Base-by-base conservation (phyloP, 2,888 invertebrate species). In the Elgonia sp. region DNA sequence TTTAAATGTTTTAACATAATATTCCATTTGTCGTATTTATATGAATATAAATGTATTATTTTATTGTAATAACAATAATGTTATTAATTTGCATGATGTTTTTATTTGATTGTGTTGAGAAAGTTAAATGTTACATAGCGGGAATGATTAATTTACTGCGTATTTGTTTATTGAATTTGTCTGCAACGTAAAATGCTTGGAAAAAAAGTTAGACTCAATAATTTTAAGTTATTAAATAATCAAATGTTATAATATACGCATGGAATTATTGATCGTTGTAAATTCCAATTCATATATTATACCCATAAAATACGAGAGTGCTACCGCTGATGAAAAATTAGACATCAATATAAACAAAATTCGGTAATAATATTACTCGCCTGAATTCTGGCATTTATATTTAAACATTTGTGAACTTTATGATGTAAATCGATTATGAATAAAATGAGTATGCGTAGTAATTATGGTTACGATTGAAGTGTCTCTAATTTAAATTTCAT, bases 141-240 rank as follows among this genome's bases (percentile, higher is more conserved):
- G 1, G 63, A 16, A 29, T 29, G 50, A 69, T 50, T 69, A 72
- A 57, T 72, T 72, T 40, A 8, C 20, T 20, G 20, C 7, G n/a
- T 5, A 29, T 29, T 29, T 40, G 50, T 55, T 55, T 70, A 70
- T 72, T 50, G 40, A 57, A 40, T 72, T 72, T 40, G 57, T 40
- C n/a, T 75, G 21, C 50, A 46, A 37, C 37, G 21, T 62, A 50
- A 63, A 62, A 50, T 16, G 20, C 7, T 29, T 14, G 16, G 2
- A 21, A 42, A 63, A 75, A 75, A 60, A 55, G 72, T 72, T 72
- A 40, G 37, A 57, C 20, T 57, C 20, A 72, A 18, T 57, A 57
- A 72, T 72, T 55, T 70, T 70, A 21, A 42, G 75, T 75, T 75
- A 62, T 63, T 75, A 62, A 75, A 73, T 60, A 73, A 73, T 73